A percentile compares a stretch with the other conserved stretches of the same genome.
Evolutionary conservation across 1,140 invertebrate genomes (phyloP).

Genomic region (Atopsyche davidsoni): DNA sequence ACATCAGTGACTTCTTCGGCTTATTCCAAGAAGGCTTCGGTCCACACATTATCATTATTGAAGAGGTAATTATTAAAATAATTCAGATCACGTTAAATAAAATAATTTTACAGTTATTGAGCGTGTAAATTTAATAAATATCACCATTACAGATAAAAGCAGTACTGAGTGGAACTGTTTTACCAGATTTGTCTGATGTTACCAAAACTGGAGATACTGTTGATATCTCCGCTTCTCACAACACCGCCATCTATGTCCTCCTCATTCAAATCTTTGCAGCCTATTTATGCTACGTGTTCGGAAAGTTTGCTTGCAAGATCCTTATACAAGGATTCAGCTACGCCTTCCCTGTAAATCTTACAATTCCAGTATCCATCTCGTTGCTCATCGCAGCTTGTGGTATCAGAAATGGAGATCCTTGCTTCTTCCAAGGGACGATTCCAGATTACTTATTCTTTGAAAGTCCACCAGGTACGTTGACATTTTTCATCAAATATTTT

Average conservation of each 20-base stretch:
- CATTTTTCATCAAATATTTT: conserved; percentile 5
- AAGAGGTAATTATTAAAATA: conserved; percentile 54
- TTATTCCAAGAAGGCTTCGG: conserved; percentile 70
- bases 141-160: conserved; percentile 50
- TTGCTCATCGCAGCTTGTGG: conserved; percentile 85
- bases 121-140: not conserved
- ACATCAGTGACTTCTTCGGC: conserved; percentile 70
- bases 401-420: conserved; percentile 75
- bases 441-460: conserved; percentile 88
- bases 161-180: conserved; percentile 45
- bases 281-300: conserved; percentile 86
- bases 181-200: conserved; percentile 70
- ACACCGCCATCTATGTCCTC: conserved; percentile 71
- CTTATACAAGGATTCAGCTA: conserved; percentile 95
- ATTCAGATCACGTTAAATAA: conserved; percentile 1
- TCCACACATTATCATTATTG: conserved; percentile 70
- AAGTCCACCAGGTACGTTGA: conserved; percentile 59
- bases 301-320: conserved; percentile 95
- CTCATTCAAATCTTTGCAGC: conserved; percentile 76
- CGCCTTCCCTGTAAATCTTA: conserved; percentile 88
- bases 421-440: conserved; percentile 77
- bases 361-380: conserved; percentile 84
- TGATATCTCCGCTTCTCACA: conserved; percentile 60
- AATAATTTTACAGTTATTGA: not conserved
- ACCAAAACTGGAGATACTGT: conserved; percentile 65